These are phyloP conservation scores for Paracyclopina nana DNA, from an alignment of 1,140 invertebrate genomes.

Conservation along the genomic window DNA sequence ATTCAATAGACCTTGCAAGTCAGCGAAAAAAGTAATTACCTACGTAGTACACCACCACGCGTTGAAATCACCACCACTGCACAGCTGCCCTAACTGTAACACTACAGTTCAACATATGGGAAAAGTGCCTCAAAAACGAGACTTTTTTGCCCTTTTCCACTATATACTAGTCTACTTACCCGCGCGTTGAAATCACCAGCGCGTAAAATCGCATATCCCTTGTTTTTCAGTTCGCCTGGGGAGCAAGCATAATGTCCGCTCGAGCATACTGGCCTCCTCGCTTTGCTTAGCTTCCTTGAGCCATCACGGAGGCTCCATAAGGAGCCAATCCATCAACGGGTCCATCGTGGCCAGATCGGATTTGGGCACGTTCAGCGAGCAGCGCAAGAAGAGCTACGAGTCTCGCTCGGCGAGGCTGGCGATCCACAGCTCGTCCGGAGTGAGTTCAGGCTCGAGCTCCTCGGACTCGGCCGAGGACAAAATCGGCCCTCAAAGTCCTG, in stretches of 20 bases:
- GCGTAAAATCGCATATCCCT: too few species aligned
- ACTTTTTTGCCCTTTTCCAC: not conserved
- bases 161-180: not conserved
- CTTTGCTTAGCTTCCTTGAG: not conserved
- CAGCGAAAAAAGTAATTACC: too few species aligned
- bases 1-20: too few species aligned
- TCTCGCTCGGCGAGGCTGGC: not conserved
- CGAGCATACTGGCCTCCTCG: conserved; percentile 1
- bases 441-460: conserved; percentile 3
- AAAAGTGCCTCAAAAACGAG: not conserved
- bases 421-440: conserved; percentile 6
- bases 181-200: too few species aligned
- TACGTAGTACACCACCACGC: too few species aligned
- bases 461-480: conserved; percentile 2
- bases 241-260: conserved; percentile 11
- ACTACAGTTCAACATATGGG: too few species aligned
- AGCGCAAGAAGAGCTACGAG: too few species aligned
- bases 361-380: too few species aligned
- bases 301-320: not conserved
- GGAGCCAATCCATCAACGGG: too few species aligned
- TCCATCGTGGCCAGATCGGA: too few species aligned
- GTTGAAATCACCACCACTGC: too few species aligned
- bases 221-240: conserved; percentile 9
- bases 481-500: not conserved
- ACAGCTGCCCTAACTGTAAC: too few species aligned